Percentiles rank a stretch among this genome's conserved stretches.
Conservation (phyloP, 2,113 vertebrate species). For the Cygnus atratus region DNA sequence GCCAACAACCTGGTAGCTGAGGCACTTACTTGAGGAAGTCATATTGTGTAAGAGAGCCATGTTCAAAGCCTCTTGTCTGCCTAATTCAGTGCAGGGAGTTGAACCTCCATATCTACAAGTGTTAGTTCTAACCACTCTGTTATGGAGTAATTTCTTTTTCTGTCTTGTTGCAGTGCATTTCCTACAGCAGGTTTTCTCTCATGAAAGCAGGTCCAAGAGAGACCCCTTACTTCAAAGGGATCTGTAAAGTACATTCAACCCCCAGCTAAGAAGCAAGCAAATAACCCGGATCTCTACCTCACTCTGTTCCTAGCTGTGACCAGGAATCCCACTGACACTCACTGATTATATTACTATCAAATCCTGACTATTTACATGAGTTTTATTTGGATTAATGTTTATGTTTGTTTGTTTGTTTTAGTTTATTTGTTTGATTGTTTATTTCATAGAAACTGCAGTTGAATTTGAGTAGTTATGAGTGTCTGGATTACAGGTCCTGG, state of each 20-base stretch:
- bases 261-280: background rate
- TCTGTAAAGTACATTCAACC: background rate
- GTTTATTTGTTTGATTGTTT: too few species aligned
- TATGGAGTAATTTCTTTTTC: background rate
- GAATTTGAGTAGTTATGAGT: rapidly evolving
- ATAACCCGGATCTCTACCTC: background rate
- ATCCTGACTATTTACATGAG: background rate
- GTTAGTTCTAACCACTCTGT: background rate
- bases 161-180: background rate
- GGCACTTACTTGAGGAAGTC: background rate
- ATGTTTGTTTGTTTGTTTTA: background rate
- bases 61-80: background rate
- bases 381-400: background rate
- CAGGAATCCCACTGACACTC: background rate
- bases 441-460: too few species aligned
- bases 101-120: background rate
- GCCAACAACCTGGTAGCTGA: background rate
- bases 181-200: rapidly evolving
- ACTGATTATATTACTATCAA: background rate
- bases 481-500: too few species aligned
- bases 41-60: background rate
- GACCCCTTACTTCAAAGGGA: background rate
- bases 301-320: background rate
- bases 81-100: background rate
- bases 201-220: background rate